These are phyloP conservation scores for Diogma glabrata DNA, from an alignment of 2,888 invertebrate genomes.

Conservation along the genomic window DNA sequence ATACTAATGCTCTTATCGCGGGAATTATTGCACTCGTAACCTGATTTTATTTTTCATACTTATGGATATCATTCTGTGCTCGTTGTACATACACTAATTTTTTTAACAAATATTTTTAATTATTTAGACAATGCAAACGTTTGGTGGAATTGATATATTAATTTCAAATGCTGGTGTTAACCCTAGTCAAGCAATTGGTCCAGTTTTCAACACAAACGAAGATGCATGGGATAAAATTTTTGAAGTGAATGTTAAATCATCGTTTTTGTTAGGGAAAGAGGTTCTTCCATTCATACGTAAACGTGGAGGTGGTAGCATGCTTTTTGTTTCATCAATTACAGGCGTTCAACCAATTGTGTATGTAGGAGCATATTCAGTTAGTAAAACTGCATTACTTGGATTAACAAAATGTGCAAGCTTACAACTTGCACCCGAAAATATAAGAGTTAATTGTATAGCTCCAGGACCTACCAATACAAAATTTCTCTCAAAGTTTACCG, in stretches of 20 bases:
- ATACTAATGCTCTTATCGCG: no score
- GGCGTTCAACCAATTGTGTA: constrained; percentile 68
- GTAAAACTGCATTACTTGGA: constrained; percentile 85
- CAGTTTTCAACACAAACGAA: constrained; percentile 70
- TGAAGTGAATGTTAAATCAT: constrained; percentile 85
- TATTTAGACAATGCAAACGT: constrained; percentile 56
- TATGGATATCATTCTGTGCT: no score
- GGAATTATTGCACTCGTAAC: no score
- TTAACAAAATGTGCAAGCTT: constrained; percentile 71
- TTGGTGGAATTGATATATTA: constrained; percentile 84
- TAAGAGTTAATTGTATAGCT: constrained; percentile 86
- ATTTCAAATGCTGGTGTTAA: constrained; percentile 94
- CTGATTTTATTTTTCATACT: no score
- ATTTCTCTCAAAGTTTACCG: constrained; percentile 60
- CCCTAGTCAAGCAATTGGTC: constrained; percentile 73
- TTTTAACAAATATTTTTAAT: no score
- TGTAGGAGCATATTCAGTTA: constrained; percentile 79
- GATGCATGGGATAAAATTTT: constrained; percentile 91
- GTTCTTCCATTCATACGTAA: constrained; percentile 68
- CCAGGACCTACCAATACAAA: constrained; percentile 88
- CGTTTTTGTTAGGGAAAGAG: constrained; percentile 80
- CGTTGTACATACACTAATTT: no score
- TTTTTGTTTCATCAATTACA: constrained; percentile 81
- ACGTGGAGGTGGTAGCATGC: constrained; percentile 71
- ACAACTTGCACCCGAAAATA: constrained; percentile 67